Evolutionary conservation across 2,113 vertebrate genomes (phyloP), one percentile per base, ranked within the genome.

Genomic region (Perccottus glenii): DNA sequence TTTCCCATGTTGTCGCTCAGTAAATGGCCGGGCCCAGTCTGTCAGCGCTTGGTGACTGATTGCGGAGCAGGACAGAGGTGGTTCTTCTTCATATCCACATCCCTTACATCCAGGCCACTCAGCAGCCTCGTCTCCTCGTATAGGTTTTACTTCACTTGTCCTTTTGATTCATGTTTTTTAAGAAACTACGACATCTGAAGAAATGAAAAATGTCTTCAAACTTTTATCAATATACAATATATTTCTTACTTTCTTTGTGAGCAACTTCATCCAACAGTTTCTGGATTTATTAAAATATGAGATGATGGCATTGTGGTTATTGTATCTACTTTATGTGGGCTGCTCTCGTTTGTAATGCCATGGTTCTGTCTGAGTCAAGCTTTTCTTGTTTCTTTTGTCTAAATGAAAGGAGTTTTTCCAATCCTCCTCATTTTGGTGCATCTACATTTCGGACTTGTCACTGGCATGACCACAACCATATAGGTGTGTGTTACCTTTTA

Each of bases 21-120:
- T 64, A 55, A 65, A 59, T 48, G 74, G 33, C 55, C 46, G 46
- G 57, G 9, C 45, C 55, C 16, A n/a, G 9, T 57, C 38, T 72
- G 80, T 70, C 66, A 73, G 46, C 6, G 15, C 49, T 64, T 62
- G 60, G 70, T 80, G 76, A 85, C 62, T 77, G 78, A 87, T 82
- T 80, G 63, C 73, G 56, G 64, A 7, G 9, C 40, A 60, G 77
- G 52, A 58, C 70, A 73, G 50, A 75, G 82, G 81, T 80, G 73
- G 14, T 50, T 74, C 48, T 73, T 82, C 58, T 68, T 78, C 72
- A 70, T 59, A 64, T 76, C 71, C 61, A 1, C 47, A 55, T 64
- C 65, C 35, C 49, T 45, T 64, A 49, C 12, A 60, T 75, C 60
- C 9, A 64, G 71, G 71, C 52, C 53, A 32, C 60, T 81, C 69